A percentile compares a stretch with the other conserved stretches of the same genome.
Evolutionary conservation across 2,888 invertebrate species (phyloP).

Genomic region (Frankliniella intonsa): DNA sequence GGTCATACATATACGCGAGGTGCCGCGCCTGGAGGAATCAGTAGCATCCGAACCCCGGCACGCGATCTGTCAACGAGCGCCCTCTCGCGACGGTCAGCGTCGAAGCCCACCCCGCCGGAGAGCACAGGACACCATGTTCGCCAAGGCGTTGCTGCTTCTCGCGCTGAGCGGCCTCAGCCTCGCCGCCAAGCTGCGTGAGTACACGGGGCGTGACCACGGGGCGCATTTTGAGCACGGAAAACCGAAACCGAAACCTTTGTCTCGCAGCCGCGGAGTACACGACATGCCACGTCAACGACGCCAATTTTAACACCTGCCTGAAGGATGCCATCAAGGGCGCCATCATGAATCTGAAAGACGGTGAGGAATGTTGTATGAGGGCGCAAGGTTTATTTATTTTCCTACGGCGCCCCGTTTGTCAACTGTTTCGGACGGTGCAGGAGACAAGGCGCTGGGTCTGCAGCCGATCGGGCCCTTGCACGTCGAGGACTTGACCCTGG

Average conservation of each 20-base stretch:
- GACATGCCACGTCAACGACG: not conserved
- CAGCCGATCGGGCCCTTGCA: not conserved
- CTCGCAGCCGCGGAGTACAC: not conserved
- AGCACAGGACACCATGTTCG: not conserved
- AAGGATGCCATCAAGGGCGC: not conserved
- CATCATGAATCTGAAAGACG: not conserved
- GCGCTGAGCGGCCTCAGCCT: not conserved
- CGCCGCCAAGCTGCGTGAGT: constrained; percentile 3
- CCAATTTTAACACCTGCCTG: not conserved
- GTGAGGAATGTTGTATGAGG: not conserved
- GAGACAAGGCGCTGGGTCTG: not conserved
- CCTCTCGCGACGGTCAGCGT: not conserved
- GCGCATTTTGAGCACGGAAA: not conserved
- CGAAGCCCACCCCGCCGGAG: not conserved
- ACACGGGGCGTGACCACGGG: not conserved
- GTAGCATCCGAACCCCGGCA: not conserved
- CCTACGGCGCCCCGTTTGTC: not conserved
- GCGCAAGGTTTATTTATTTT: too few relatives aligned
- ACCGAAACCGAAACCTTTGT: not conserved
- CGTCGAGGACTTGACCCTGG: not conserved
- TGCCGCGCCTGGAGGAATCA: not conserved
- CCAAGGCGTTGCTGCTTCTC: not conserved
- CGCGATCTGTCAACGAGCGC: not conserved
- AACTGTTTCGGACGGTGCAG: not conserved
- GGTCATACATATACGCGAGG: constrained; percentile 4